These are phyloP conservation scores for Phylloscopus whistleri DNA, from an alignment of 2,113 vertebrate genomes.

Conservation along the genomic window DNA sequence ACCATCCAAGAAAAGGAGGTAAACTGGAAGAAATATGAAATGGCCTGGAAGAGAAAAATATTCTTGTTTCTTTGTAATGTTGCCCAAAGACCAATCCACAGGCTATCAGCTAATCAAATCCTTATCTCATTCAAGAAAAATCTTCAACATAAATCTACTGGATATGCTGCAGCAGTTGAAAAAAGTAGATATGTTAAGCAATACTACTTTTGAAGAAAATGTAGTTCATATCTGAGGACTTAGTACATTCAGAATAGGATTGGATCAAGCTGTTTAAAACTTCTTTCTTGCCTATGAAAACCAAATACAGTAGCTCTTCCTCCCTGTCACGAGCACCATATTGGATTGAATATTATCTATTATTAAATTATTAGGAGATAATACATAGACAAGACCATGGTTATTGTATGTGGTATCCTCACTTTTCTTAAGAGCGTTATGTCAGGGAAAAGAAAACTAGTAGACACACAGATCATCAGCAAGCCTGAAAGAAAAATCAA, in stretches of 20 bases:
- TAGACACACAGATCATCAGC: neutral
- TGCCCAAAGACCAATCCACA: neutral
- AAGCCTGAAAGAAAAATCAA: neutral
- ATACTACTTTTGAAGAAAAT: neutral
- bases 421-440: neutral
- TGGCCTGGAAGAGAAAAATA: neutral
- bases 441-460: neutral
- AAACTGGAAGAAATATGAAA: neutral
- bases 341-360: neutral
- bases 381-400: neutral
- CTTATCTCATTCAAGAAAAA: neutral
- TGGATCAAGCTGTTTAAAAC: neutral
- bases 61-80: neutral
- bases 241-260: neutral
- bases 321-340: accelerated
- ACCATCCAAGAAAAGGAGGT: neutral
- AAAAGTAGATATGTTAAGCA: neutral
- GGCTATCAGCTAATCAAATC: neutral
- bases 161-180: neutral
- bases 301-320: neutral
- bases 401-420: neutral
- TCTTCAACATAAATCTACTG: neutral
- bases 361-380: neutral
- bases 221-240: neutral
- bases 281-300: neutral